Evolutionary conservation across 2,113 vertebrate genomes (phyloP).

Genomic region (Baryphthengus martii): DNA sequence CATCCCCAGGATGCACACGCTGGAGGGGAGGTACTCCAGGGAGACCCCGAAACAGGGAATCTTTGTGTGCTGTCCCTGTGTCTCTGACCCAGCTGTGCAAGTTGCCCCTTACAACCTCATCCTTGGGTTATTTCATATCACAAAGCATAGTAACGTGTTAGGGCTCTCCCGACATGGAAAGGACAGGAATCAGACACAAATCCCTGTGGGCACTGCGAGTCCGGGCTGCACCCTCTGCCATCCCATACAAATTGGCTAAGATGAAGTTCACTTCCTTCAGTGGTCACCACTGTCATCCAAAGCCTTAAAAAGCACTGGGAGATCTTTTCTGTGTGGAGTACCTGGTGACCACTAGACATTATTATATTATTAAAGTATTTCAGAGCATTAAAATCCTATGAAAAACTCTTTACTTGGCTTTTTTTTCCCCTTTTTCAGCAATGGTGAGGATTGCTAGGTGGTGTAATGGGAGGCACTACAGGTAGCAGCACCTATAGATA

Average conservation of each 20-base stretch:
- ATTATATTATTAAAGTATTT: not conserved
- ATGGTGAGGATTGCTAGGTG: not conserved
- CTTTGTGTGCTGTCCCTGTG: not conserved
- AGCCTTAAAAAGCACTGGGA: not conserved
- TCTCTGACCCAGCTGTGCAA: not conserved
- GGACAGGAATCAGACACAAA: not conserved
- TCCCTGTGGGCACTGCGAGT: accelerated
- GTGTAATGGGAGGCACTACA: not conserved
- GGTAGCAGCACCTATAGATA: not conserved
- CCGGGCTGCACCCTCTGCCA: not conserved
- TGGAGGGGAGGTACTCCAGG: not conserved
- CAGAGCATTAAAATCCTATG: not conserved
- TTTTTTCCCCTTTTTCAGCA: not conserved
- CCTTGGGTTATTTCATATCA: accelerated
- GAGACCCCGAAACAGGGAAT: not conserved
- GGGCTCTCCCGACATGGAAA: accelerated
- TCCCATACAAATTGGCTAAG: not conserved
- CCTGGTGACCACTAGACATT: not conserved
- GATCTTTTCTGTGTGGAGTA: not conserved
- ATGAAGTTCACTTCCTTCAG: not conserved
- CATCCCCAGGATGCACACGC: accelerated
- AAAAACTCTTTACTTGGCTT: not conserved
- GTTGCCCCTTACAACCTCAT: not conserved
- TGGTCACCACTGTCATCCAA: not conserved
- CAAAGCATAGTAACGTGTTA: not conserved